Evolutionary conservation across 1,140 invertebrate genomes (phyloP).

Genomic region (Oedothorax gibbosus): DNA sequence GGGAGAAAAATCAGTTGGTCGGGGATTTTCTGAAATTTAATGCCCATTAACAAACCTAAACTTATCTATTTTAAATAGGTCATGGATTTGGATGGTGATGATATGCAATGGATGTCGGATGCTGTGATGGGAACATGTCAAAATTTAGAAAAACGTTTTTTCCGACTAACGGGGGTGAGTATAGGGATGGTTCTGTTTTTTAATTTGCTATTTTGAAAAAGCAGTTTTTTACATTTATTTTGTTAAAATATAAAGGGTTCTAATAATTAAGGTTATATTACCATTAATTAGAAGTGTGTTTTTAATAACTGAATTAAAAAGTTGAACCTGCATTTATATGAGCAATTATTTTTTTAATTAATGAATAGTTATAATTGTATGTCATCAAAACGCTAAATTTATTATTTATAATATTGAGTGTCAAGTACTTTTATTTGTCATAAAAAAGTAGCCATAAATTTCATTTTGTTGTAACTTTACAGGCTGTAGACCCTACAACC

Average conservation of each 20-base stretch:
- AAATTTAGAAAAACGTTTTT: slow-evolving; percentile 94
- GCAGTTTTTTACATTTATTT: too few species aligned
- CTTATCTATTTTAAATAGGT: slow-evolving; percentile 4
- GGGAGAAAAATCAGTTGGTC: too few species aligned
- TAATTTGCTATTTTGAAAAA: too few species aligned
- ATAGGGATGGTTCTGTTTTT: slow-evolving; percentile 72
- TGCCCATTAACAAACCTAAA: neutral
- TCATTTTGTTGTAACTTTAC: slow-evolving; percentile 61
- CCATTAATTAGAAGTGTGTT: neutral
- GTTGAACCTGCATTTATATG: too few species aligned
- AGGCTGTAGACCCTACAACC: slow-evolving; percentile 91
- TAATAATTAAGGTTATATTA: neutral
- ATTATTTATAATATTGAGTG: too few species aligned
- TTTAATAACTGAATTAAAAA: too few species aligned
- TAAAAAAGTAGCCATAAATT: too few species aligned
- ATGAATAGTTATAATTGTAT: too few species aligned
- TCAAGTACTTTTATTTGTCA: too few species aligned
- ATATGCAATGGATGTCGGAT: slow-evolving; percentile 82
- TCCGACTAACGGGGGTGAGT: slow-evolving; percentile 87
- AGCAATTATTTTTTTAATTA: too few species aligned
- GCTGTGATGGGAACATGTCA: slow-evolving; percentile 93
- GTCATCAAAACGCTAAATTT: too few species aligned
- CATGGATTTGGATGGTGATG: slow-evolving; percentile 28
- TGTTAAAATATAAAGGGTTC: neutral
- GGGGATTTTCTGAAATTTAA: neutral